A percentile compares a stretch with the other conserved stretches of the same genome.
Conservation (phyloP, 2,113 vertebrate genomes). For the Oriolus oriolus region DNA sequence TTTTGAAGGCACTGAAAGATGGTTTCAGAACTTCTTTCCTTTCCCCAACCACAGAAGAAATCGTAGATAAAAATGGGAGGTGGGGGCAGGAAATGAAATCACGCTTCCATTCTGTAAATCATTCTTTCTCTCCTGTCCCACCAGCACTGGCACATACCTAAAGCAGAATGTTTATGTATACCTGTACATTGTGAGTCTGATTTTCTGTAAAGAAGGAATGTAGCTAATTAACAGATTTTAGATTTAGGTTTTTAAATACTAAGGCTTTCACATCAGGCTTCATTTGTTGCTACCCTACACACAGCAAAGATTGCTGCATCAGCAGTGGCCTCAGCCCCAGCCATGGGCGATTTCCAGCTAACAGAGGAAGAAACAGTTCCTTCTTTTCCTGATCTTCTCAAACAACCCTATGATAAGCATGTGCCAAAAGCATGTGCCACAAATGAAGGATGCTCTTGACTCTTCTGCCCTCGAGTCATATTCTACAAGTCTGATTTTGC, state of each 20-base stretch:
- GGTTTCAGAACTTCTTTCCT: neutral
- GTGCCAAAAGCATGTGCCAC: neutral
- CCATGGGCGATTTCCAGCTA: neutral
- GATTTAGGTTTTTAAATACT: neutral
- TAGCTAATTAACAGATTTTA: neutral
- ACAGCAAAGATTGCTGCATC: neutral
- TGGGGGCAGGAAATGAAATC: neutral
- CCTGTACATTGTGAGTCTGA: neutral
- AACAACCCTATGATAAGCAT: neutral
- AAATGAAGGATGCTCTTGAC: neutral
- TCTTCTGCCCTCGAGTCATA: neutral
- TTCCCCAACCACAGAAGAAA: neutral
- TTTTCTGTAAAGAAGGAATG: neutral
- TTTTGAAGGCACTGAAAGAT: neutral
- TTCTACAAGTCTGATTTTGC: neutral
- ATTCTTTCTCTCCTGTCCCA: neutral
- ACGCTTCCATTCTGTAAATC: neutral
- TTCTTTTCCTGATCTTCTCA: neutral
- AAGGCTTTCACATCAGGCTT: neutral
- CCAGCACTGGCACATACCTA: neutral
- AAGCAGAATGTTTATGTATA: neutral
- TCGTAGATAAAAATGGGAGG: neutral
- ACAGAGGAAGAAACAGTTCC: neutral
- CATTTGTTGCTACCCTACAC: fast-evolving
- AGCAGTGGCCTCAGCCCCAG: neutral